These are phyloP conservation scores for Choloepus didactylus DNA, from an alignment of 2,797 vertebrate genomes.

Conservation along the genomic window DNA sequence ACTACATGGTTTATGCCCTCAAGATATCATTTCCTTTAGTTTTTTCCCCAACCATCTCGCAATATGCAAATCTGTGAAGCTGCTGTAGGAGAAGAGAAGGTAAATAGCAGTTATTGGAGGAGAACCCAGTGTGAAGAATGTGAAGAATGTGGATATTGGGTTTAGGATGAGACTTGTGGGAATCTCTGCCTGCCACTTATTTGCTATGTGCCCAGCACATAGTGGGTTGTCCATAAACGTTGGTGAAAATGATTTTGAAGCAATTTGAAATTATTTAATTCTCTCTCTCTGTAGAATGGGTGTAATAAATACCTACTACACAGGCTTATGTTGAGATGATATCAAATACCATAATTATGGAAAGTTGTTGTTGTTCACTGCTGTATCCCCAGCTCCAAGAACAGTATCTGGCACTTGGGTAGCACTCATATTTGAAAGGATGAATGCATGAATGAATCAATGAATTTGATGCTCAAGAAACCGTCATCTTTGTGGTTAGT, in stretches of 20 bases:
- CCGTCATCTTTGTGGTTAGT: background rate
- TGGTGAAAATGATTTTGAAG: background rate
- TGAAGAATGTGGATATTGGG: background rate
- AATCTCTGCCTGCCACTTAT: background rate
- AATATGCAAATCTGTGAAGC: constrained; percentile 4
- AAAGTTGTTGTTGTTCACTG: background rate
- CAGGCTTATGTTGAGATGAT: background rate
- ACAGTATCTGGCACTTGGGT: background rate
- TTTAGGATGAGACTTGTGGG: background rate
- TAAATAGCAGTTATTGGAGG: background rate
- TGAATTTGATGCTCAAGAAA: background rate
- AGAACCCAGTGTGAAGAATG: background rate
- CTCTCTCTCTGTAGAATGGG: background rate
- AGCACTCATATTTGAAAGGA: background rate
- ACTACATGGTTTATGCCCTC: background rate
- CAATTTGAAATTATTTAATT: background rate
- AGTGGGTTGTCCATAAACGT: background rate
- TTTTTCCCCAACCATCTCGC: background rate
- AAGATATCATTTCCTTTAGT: background rate
- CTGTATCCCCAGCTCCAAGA: background rate
- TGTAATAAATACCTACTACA: background rate
- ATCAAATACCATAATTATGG: background rate
- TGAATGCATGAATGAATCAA: background rate
- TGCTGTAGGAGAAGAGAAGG: background rate
- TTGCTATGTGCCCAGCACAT: background rate